Base-by-base conservation (phyloP, 2,113 vertebrate genomes). In the Rhegmatorhina hoffmannsi region DNA sequence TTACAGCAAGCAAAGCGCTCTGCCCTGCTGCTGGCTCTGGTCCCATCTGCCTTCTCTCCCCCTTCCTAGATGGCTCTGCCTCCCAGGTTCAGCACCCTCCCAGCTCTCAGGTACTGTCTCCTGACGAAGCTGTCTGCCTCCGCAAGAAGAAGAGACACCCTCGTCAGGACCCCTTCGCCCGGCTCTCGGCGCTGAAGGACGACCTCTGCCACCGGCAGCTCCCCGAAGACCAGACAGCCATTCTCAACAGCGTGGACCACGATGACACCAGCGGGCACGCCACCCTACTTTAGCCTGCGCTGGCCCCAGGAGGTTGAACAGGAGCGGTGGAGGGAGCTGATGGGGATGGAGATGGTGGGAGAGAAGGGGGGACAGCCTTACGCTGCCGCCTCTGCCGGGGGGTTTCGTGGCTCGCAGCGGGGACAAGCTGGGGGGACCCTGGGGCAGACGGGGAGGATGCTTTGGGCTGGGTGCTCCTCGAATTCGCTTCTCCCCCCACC, bases 61-160 rank as follows among this genome's bases (percentile, higher is more conserved):
- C n/a, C 63, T 84, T 75, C 59, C 11, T 93, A 99, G 99, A 98
- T 84, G 98, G 97, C 97, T 98, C 98, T 98, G 98, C 98, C 98
- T 99, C 99, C 99, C 99, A 99, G 99, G 99, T 98, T 98, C 99
- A 98, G 99, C 99, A 99, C 98, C 98, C 97, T 98, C 98, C 98
- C 98, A 98, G 97, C 98, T 98, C 99, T 98, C 99, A 99, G 99
- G 99, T 99, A 98, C 98, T 98, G 98, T 98, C 96, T 94, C 98
- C 98, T 96, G 98, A 98, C 62, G 98, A 98, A 98, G 98, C 98
- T 97, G 98, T 98, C 98, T 98, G 97, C 98, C 98, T 99, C 98
- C 98, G 98, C 90, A 98, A 98, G 97, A 99, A 98, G 98, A 99
- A 98, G 97, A 98, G 98, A 97, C 98, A 98, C 82, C 97, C 98